Evolutionary conservation across 2,888 invertebrate species (phyloP).

Genomic region (Lacanobia wlatinum): DNA sequence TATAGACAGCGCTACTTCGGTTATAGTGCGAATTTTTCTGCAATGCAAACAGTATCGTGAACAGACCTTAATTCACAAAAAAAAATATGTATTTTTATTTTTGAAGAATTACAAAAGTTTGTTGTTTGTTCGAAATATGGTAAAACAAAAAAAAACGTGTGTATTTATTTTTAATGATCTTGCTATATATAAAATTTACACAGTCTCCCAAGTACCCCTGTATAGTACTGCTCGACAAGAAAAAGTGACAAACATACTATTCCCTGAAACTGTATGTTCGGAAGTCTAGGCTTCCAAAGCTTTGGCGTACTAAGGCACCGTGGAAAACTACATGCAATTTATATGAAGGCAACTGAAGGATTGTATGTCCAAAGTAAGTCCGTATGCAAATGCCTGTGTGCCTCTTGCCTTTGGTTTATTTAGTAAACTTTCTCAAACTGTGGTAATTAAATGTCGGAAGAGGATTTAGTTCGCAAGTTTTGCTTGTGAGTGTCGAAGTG

Average conservation of each 20-base stretch:
- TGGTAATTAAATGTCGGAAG: conserved; percentile 56
- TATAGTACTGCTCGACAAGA: too few relatives aligned
- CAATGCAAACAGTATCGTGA: too few relatives aligned
- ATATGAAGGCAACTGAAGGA: conserved; percentile 36
- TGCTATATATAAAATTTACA: too few relatives aligned
- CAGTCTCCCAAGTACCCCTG: too few relatives aligned
- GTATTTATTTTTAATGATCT: too few relatives aligned
- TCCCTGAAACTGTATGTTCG: conserved; percentile 28
- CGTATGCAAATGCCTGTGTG: conserved; percentile 38
- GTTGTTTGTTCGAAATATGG: too few relatives aligned
- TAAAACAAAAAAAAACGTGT: too few relatives aligned
- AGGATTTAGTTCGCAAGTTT: conserved; percentile 36
- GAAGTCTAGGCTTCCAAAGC: background rate
- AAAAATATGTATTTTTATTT: too few relatives aligned
- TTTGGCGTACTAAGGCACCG: background rate
- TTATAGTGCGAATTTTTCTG: too few relatives aligned
- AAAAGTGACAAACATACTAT: background rate
- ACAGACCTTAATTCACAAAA: too few relatives aligned
- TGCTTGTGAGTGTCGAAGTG: conserved; percentile 2
- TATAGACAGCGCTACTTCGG: too few relatives aligned
- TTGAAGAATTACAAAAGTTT: too few relatives aligned
- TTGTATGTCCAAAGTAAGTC: conserved; percentile 17
- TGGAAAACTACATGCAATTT: conserved; percentile 40
- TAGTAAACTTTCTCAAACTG: conserved; percentile 49
- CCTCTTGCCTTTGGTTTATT: conserved; percentile 39